These are phyloP conservation scores for Zaprionus inermis DNA, from an alignment of 1,140 invertebrate genomes.

Conservation along the genomic window DNA sequence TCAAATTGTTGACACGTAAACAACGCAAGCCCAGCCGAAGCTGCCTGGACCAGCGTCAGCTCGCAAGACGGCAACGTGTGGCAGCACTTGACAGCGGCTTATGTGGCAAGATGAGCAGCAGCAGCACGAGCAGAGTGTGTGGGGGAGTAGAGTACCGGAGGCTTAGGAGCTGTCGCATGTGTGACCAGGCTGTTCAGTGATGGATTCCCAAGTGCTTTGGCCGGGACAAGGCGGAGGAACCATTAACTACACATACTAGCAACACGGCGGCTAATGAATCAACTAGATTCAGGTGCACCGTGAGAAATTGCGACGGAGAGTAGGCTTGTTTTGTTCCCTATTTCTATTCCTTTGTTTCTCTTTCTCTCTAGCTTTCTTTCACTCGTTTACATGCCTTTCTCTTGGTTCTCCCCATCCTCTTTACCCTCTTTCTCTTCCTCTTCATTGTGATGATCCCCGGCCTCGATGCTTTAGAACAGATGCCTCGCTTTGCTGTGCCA, in stretches of 20 bases:
- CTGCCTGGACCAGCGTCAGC: neutral
- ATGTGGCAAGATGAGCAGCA: neutral
- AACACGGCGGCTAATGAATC: slow-evolving; percentile 18
- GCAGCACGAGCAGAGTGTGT: neutral
- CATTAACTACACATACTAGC: slow-evolving; percentile 33
- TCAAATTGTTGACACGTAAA: slow-evolving; percentile 29
- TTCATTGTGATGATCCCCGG: neutral
- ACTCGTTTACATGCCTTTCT: neutral
- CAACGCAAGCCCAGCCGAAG: slow-evolving; percentile 1
- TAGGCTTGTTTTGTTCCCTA: neutral
- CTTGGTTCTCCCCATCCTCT: no score
- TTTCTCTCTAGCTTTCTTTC: neutral
- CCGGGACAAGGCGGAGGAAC: slow-evolving; percentile 7
- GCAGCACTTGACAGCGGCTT: slow-evolving; percentile 29
- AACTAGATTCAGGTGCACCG: slow-evolving; percentile 16
- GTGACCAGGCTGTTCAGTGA: slow-evolving; percentile 29
- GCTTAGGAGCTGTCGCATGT: slow-evolving; percentile 9
- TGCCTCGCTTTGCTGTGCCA: neutral
- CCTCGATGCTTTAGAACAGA: neutral
- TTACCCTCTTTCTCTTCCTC: neutral
- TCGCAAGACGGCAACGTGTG: neutral
- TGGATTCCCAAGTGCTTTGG: slow-evolving; percentile 36
- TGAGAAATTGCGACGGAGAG: neutral
- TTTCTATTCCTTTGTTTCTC: no score
- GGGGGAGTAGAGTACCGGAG: no score